Evolutionary conservation across 2,888 invertebrate species (phyloP).

Genomic region (Caenorhabditis sp.): DNA sequence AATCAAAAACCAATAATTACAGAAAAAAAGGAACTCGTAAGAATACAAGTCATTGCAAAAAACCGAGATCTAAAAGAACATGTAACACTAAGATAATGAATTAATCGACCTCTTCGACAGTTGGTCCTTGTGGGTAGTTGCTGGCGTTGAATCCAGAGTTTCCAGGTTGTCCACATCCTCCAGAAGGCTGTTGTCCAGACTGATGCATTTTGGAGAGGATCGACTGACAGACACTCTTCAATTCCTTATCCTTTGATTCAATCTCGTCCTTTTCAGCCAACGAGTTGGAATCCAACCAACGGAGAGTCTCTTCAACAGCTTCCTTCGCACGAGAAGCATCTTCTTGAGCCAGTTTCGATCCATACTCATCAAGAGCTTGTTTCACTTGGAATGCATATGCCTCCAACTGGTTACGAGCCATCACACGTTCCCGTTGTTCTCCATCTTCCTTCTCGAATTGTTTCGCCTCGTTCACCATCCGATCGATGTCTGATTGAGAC

Average conservation of each 20-base stretch:
- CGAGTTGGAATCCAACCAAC: slow-evolving; percentile 87
- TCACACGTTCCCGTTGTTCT: slow-evolving; percentile 57
- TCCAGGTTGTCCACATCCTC: slow-evolving; percentile 69
- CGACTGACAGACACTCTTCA: slow-evolving; percentile 70
- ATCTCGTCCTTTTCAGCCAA: slow-evolving; percentile 89
- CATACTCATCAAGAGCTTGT: slow-evolving; percentile 84
- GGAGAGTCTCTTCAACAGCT: slow-evolving; percentile 93
- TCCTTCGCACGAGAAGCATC: slow-evolving; percentile 91
- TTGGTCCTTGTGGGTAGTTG: slow-evolving; percentile 75
- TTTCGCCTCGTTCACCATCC: slow-evolving; percentile 92
- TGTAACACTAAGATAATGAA: neutral
- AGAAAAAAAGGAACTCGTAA: slow-evolving; percentile 23
- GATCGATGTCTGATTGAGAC: slow-evolving; percentile 93
- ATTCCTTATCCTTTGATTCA: slow-evolving; percentile 76
- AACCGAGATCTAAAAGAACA: neutral
- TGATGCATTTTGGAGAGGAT: slow-evolving; percentile 77
- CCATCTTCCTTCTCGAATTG: slow-evolving; percentile 89
- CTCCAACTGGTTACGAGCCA: slow-evolving; percentile 88
- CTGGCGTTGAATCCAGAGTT: slow-evolving; percentile 55
- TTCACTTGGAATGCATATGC: slow-evolving; percentile 87
- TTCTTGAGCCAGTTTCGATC: slow-evolving; percentile 91
- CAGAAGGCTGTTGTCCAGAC: slow-evolving; percentile 32
- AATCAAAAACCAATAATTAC: neutral
- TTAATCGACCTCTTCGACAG: slow-evolving; percentile 81
- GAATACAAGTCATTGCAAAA: neutral